phyloP scores from a whole-genome alignment of 2,113 vertebrate genomes.

The Aspiorhynchus laticeps region DNA sequence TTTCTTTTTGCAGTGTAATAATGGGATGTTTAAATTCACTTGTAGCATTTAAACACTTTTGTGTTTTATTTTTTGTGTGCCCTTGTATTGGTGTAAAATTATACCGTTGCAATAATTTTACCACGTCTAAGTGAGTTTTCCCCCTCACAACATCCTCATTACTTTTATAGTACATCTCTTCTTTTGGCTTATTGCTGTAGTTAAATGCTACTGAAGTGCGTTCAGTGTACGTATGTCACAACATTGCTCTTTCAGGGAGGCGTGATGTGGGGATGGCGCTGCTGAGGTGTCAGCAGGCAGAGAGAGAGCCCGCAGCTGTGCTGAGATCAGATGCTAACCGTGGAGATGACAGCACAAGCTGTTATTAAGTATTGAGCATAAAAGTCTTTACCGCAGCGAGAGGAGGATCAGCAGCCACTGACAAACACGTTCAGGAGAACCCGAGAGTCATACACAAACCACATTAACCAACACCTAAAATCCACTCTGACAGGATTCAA shows the following conservation, averaged over 20 bases:
- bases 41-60: not conserved
- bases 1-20: not conserved
- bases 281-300: constrained; percentile 7
- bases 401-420: constrained; percentile 32
- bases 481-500: constrained; percentile 29
- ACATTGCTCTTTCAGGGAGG: not conserved
- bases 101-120: not conserved
- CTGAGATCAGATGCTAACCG: constrained; percentile 40
- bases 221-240: constrained; percentile 14
- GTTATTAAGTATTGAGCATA: constrained; percentile 35
- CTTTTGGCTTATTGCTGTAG: not conserved
- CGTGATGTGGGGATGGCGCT: not conserved
- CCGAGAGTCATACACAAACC: constrained; percentile 20
- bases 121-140: not conserved
- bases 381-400: constrained; percentile 38
- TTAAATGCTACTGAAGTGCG: constrained; percentile 25
- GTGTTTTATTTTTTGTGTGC: not conserved
- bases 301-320: constrained; percentile 26
- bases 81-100: not conserved
- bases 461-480: constrained; percentile 38
- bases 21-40: not conserved
- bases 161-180: not conserved
- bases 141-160: not conserved
- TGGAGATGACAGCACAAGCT: constrained; percentile 42
- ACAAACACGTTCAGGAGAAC: constrained; percentile 27